phyloP scores from a whole-genome alignment of 2,797 vertebrate species.

The Galago senegalensis region DNA sequence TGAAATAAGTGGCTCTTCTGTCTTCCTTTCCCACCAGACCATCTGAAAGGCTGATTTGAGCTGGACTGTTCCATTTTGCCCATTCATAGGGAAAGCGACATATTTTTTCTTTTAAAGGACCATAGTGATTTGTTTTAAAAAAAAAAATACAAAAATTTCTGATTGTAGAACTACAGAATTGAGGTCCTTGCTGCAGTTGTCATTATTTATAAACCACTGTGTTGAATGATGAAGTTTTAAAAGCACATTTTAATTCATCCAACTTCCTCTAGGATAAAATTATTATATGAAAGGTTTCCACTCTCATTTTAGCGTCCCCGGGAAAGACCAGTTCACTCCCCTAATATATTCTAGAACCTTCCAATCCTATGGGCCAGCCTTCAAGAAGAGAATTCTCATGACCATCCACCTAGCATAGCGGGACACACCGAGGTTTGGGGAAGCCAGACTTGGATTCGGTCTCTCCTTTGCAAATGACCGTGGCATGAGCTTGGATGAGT shows the following conservation, averaged over 20 bases:
- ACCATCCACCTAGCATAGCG: neutral
- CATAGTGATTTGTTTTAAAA: neutral
- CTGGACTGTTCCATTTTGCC: neutral
- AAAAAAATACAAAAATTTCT: neutral
- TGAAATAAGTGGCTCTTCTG: conserved; percentile 3
- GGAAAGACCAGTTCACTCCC: neutral
- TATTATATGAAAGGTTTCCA: neutral
- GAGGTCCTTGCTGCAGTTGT: neutral
- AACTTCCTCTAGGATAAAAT: conserved; percentile 1
- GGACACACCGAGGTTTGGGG: neutral
- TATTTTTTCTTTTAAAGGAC: neutral
- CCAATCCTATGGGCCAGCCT: neutral
- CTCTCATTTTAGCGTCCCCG: neutral
- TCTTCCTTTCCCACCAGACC: neutral
- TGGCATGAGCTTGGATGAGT: neutral
- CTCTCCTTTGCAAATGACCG: neutral
- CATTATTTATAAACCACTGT: neutral
- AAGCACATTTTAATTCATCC: neutral
- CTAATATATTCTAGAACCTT: neutral
- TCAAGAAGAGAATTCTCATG: neutral
- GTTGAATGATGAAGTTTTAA: neutral
- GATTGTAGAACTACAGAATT: neutral
- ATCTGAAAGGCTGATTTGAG: neutral
- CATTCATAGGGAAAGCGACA: neutral
- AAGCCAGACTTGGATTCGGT: neutral